Evolutionary conservation across 1,140 invertebrate genomes (phyloP).

Genomic region (Sarcophaga bullata): DNA sequence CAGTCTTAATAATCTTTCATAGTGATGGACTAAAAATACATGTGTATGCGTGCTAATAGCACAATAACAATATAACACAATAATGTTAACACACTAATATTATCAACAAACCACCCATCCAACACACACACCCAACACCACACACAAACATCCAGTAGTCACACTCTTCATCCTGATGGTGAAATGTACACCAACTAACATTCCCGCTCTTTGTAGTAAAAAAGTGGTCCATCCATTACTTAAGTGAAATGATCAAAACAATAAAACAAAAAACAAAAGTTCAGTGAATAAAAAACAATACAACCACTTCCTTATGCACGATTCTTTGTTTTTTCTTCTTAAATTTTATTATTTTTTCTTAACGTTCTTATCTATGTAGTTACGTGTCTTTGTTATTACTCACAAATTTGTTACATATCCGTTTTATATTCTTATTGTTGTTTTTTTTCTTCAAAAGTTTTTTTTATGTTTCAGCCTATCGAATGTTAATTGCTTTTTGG

Average conservation of each 20-base stretch:
- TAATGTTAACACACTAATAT: slow-evolving; percentile 57
- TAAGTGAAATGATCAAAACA: not conserved
- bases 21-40: too few species aligned
- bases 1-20: too few species aligned
- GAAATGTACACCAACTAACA: too few species aligned
- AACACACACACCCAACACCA: too few species aligned
- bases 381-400: not conserved
- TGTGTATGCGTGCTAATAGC: not conserved
- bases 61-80: slow-evolving; percentile 33
- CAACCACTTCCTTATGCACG: not conserved
- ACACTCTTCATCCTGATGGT: too few species aligned
- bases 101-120: slow-evolving; percentile 65
- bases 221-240: slow-evolving; percentile 41
- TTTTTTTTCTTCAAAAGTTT: not conserved
- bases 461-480: too few species aligned
- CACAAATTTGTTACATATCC: not conserved
- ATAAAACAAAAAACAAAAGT: not conserved
- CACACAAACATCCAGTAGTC: slow-evolving; percentile 47
- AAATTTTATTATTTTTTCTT: too few species aligned
- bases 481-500: not conserved
- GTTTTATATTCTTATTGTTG: not conserved
- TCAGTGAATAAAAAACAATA: not conserved
- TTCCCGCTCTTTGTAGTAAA: too few species aligned
- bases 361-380: too few species aligned
- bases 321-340: not conserved